phyloP scores from a whole-genome alignment of 2,888 invertebrate species.

The Caenorhabditis zanzibari region DNA sequence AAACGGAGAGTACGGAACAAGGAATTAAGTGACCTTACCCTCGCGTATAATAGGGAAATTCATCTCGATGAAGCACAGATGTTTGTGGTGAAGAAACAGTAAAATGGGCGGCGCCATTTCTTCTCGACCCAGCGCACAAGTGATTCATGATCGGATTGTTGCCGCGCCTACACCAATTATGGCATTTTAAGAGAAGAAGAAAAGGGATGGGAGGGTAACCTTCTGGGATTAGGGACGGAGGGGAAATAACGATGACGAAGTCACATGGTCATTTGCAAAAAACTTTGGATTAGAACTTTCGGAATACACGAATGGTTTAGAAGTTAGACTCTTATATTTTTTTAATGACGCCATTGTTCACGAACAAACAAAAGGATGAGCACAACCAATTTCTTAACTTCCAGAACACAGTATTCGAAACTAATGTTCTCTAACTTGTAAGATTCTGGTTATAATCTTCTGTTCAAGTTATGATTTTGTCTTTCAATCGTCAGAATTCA shows the following conservation, averaged over 20 bases:
- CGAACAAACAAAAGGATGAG: background rate
- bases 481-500: no score
- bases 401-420: no score
- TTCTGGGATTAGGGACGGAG: conserved; percentile 23
- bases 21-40: conserved; percentile 15
- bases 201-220: conserved; percentile 40
- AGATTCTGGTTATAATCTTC: no score
- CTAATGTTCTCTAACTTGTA: no score
- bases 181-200: conserved; percentile 36
- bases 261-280: conserved; percentile 43
- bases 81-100: background rate
- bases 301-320: conserved; percentile 21
- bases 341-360: conserved; percentile 29
- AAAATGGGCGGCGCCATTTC: conserved; percentile 11
- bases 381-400: no score
- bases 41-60: background rate
- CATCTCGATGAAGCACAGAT: conserved; percentile 9
- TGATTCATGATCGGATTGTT: conserved; percentile 58
- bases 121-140: conserved; percentile 9
- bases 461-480: no score
- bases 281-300: conserved; percentile 38
- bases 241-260: conserved; percentile 28
- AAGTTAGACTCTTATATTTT: conserved; percentile 46
- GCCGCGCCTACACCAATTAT: conserved; percentile 52
- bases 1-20: conserved; percentile 28